Evolutionary conservation across 2,113 vertebrate species (phyloP).

Genomic region (Ancistrus triradiatus): DNA sequence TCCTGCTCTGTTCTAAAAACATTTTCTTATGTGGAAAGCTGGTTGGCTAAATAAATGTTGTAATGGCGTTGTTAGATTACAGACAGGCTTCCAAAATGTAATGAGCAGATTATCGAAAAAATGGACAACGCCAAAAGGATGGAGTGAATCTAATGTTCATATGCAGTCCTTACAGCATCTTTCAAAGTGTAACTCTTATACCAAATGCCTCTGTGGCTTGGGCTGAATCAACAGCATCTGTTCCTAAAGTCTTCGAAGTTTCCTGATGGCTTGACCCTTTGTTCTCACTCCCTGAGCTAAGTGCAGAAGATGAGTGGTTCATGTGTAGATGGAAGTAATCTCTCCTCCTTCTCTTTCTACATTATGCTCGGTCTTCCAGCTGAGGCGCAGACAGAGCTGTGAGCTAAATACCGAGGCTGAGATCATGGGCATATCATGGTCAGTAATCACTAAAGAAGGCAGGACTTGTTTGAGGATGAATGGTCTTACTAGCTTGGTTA

Average conservation of each 20-base stretch:
- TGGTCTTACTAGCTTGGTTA: conserved; percentile 60
- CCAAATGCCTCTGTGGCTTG: no score
- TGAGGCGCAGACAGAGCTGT: no score
- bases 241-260: conserved; percentile 29
- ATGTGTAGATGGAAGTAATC: conserved; percentile 57
- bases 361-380: conserved; percentile 53
- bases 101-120: no score
- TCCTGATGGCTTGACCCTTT: conserved; percentile 43
- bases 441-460: conserved; percentile 63
- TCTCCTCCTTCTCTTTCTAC: conserved; percentile 60
- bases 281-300: conserved; percentile 59
- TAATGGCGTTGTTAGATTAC: no score
- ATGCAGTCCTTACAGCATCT: no score
- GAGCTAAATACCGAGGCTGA: no score
- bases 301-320: conserved; percentile 50
- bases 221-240: neutral
- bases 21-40: neutral
- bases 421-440: no score
- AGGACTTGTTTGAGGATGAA: conserved; percentile 43
- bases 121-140: no score
- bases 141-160: no score
- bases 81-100: no score
- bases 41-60: no score
- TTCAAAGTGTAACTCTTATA: no score
- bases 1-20: conserved; percentile 9